Evolutionary conservation across 1,140 invertebrate species (phyloP), one percentile per base, ranked within the genome.

Genomic region (Radopholus similis): DNA sequence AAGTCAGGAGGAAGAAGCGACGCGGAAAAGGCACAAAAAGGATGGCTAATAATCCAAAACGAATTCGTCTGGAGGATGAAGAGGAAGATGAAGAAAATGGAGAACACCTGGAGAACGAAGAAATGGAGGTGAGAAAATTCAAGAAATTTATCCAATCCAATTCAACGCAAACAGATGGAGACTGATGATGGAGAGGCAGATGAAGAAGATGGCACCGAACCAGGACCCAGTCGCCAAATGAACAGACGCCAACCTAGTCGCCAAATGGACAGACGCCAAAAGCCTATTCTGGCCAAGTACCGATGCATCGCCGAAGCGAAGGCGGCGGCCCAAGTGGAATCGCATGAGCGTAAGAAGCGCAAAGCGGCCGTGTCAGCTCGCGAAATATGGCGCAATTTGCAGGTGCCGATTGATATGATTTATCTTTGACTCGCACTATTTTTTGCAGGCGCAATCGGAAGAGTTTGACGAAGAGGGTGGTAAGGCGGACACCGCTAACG

Each of bases 1-100:
- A 64, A 64, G 62, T 18, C 30, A 30, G 5, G 44, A 28, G 44
- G 44, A 44, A n/a, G 49, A 64, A 59, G 51, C 30, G 35, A 49
- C 18, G 30, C 32, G 32, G 54, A 54, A n/a, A 42, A n/a, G n/a
- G n/a, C n/a, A n/a, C n/a, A n/a, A n/a, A n/a, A n/a, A n/a, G n/a
- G n/a, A n/a, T n/a, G n/a, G n/a, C n/a, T n/a, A n/a, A n/a, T n/a
- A n/a, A n/a, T n/a, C n/a, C n/a, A n/a, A n/a, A n/a, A n/a, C n/a
- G n/a, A n/a, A n/a, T n/a, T n/a, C n/a, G n/a, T n/a, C n/a, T 59
- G 37, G 30, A 59, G 23, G 37, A 38, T 4, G 37, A 38, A 35
- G 57, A 59, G 11, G 57, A 59, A 44, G 57, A 58, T 4, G 9
- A 35, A 56, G 30, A n/a, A 13, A 21, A n/a, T 9, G 34, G 15